Evolutionary conservation across 1,140 invertebrate genomes (phyloP).

Genomic region (Dendrolimus kikuchii): DNA sequence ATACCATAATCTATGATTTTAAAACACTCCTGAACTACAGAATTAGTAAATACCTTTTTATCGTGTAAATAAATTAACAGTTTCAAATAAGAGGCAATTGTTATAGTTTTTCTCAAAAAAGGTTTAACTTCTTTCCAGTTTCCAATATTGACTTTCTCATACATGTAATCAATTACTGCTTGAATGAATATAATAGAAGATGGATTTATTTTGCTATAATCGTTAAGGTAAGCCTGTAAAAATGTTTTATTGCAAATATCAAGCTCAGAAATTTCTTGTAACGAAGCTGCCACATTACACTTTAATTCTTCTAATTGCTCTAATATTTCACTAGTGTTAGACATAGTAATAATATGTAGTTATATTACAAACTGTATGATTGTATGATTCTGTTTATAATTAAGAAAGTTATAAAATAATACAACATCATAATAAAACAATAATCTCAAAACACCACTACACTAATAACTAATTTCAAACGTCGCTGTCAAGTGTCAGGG

Average conservation of each 20-base stretch:
- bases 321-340: no score
- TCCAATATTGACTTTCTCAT: conserved; percentile 88
- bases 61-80: conserved; percentile 32
- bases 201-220: conserved; percentile 19
- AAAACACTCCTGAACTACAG: conserved; percentile 71
- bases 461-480: no score
- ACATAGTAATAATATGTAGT: no score
- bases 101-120: conserved; percentile 75
- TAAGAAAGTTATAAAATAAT: no score
- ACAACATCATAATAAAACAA: no score
- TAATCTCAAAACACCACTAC: no score
- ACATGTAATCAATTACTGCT: conserved; percentile 80
- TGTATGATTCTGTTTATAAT: no score
- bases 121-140: conserved; percentile 86
- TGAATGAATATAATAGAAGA: conserved; percentile 45
- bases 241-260: conserved; percentile 37
- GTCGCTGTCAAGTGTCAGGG: no score
- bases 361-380: no score
- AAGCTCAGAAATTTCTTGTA: conserved; percentile 42
- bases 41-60: conserved; percentile 18
- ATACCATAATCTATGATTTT: conserved; percentile 87
- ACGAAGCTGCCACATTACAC: conserved; percentile 22
- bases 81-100: conserved; percentile 75
- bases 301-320: conserved; percentile 31
- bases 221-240: conserved; percentile 30